Evolutionary conservation across 30 jellyfish, hydroid and myxozoan genomes (phyloP), one percentile per base, ranked within the genome.

Genomic region (Mastigias papua): DNA sequence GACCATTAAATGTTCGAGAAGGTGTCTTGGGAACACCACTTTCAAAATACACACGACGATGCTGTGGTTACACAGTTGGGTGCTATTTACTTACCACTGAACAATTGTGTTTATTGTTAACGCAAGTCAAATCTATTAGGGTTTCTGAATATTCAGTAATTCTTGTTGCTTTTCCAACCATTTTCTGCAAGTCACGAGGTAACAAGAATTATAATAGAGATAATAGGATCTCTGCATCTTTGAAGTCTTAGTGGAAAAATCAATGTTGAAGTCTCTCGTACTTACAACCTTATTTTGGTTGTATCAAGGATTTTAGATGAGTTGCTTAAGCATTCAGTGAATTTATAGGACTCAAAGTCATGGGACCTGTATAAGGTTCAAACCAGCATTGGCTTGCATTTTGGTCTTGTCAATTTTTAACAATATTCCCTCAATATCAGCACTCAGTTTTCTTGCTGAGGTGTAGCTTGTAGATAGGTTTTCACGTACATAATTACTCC

Each of bases 401-500:
- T 68, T 48, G 84, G 90, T 73, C 95, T 86, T 33, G n/a, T 75
- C 89, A 68, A 74, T 35, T 86, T 86, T 75, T 70, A 86, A 72
- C 89, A 73, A 49, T 70, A 67, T 83, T 31, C 87, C 93, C 93
- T 83, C 93, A 83, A 83, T 83, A 83, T 83, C 93, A 83, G 88
- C 86, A 69, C 87, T 60, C 54, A 69, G 78, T 37, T 68, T 88
- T 83, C 71, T 83, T 83, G 86, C 87, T 68, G 93, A 68, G 93
- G 78, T 70, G 69, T 80, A 68, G 49, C 86, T 68, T 68, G 70
- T 46, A 83, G 87, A 22, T 70, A 57, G 27, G 34, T 75, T 73
- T 75, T 73, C 74, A 86, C 83, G 75, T 72, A 72, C 72, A 60
- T 60, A 73, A 74, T 72, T 20, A 86, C 95, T 57, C 86, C 89